These are phyloP conservation scores for Drosophila sechellia DNA, from an alignment of 1,140 invertebrate species.

Conservation along the genomic window DNA sequence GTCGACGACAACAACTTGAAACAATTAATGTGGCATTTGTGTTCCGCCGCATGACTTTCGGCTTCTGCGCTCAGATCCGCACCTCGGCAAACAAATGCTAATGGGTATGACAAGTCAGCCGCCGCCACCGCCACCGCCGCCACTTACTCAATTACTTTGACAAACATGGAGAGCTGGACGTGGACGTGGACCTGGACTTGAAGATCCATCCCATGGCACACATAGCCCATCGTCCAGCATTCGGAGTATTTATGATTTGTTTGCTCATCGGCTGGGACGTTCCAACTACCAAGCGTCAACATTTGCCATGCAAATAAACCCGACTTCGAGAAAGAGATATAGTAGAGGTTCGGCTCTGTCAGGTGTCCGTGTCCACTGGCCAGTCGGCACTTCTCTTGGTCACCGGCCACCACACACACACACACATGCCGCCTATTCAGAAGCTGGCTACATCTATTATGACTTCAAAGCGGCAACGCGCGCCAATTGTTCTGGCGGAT, in stretches of 20 bases:
- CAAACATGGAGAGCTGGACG: slow-evolving; percentile 54
- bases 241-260: slow-evolving; percentile 81
- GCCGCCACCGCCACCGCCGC: slow-evolving; percentile 36
- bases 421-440: slow-evolving; percentile 2
- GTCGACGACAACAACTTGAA: slow-evolving; percentile 74
- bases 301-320: slow-evolving; percentile 74
- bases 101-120: slow-evolving; percentile 78
- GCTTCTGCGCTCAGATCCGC: slow-evolving; percentile 70
- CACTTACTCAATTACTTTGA: slow-evolving; percentile 83
- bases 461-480: slow-evolving; percentile 78
- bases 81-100: slow-evolving; percentile 81
- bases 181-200: slow-evolving; percentile 14
- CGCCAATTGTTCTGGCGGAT: slow-evolving; percentile 78
- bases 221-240: slow-evolving; percentile 26
- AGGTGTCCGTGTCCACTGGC: slow-evolving; percentile 58
- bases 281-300: slow-evolving; percentile 74
- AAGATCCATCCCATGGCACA: slow-evolving; percentile 18
- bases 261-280: slow-evolving; percentile 62
- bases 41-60: slow-evolving; percentile 77
- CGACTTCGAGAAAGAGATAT: slow-evolving; percentile 5
- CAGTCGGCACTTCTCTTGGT: slow-evolving; percentile 61
- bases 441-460: slow-evolving; percentile 68
- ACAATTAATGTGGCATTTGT: slow-evolving; percentile 83
- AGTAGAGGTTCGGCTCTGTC: slow-evolving; percentile 55
- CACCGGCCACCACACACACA: background rate